Base-by-base conservation (phyloP, 2,113 vertebrate genomes). In the Catharus fuscescens region DNA sequence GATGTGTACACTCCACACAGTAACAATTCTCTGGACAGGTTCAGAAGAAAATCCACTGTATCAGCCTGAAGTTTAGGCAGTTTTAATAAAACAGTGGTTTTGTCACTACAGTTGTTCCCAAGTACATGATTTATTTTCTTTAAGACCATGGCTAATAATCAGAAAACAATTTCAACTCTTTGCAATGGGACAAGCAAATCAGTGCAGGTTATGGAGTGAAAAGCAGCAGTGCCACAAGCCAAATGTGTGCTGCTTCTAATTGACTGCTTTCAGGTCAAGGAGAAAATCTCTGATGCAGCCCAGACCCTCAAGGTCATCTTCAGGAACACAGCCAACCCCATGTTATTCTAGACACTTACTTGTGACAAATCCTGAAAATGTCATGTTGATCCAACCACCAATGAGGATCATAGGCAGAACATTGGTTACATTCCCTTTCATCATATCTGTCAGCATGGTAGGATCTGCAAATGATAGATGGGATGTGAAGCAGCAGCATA, bases 351-450 rank as follows among this genome's bases (percentile, higher is more conserved):
- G 40, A 60, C 31, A 94, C 98, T 98, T 98, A 99, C 99, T 99
- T 96, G 99, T 99, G 88, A 99, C 99, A 97, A 99, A 99, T 91
- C 99, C 99, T 5, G 99, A 99, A 94, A 99, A 99, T 1, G 99
- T 99, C 99, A 99, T 99, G 97, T 99, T 99, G 97, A 99, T 99
- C 99, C 99, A 99, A 10, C 99, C 99, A 16, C 99, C 99, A 4
- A 99, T 99, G 65, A 99, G 98, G 95, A 99, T 99, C 99, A 99
- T 99, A 36, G 99, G 99, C 95, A 99, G 98, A 52, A 99, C 99
- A 8, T 99, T 99, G 50, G 99, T 99, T 77, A 99, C 99, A n/a
- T 99, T 99, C 93, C 99, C 99, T 95, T 99, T 99, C 99, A 99
- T 99, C 99, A 99, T 99, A 92, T 99, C 99, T 26, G 99, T 99